These are phyloP conservation scores for Daktulosphaira vitifoliae DNA, from an alignment of 1,140 invertebrate species.

Conservation along the genomic window DNA sequence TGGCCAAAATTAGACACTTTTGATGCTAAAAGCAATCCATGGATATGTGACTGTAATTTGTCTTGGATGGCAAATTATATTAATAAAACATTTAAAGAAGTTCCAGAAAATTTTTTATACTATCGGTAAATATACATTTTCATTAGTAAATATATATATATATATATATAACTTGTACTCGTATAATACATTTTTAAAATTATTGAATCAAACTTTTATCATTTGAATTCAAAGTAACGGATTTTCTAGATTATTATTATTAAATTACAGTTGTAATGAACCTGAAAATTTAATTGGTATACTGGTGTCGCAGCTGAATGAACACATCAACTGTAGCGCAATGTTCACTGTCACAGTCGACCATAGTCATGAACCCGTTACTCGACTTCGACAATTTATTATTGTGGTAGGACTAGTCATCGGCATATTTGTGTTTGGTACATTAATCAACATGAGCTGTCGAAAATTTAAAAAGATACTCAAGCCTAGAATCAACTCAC, in stretches of 20 bases:
- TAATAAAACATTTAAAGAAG: constrained; percentile 7
- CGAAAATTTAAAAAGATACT: neutral
- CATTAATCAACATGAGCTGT: constrained; percentile 2
- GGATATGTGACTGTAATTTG: constrained; percentile 13
- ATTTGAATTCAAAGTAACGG: too few species aligned
- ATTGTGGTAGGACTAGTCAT: constrained; percentile 13
- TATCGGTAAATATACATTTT: neutral
- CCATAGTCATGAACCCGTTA: constrained; percentile 5
- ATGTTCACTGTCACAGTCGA: neutral
- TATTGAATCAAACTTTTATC: too few species aligned
- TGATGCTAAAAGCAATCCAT: constrained; percentile 11
- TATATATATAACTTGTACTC: too few species aligned
- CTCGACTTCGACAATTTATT: constrained; percentile 18
- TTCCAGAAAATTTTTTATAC: neutral
- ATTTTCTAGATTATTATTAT: too few species aligned
- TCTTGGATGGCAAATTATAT: constrained; percentile 15
- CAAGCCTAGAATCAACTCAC: neutral
- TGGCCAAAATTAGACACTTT: neutral
- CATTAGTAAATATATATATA: too few species aligned
- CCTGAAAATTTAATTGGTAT: neutral
- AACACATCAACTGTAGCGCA: neutral
- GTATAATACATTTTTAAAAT: too few species aligned
- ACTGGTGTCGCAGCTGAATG: constrained; percentile 12
- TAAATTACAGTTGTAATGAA: neutral
- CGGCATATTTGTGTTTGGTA: constrained; percentile 3